phyloP scores from a whole-genome alignment of 2,888 invertebrate genomes.

The Balanococcus diminutus region DNA sequence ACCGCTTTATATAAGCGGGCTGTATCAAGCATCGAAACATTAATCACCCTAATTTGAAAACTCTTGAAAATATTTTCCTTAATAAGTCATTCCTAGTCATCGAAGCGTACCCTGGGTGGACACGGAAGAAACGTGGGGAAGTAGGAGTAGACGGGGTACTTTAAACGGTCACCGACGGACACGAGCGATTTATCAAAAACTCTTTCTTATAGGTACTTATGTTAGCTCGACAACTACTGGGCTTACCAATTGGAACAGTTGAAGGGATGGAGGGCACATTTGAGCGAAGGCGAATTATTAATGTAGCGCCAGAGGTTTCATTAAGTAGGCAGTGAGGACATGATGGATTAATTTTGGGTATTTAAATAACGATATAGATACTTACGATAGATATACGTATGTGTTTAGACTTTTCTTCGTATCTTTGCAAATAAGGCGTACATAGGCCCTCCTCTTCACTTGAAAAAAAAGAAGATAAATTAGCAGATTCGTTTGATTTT shows the following conservation, averaged over 20 bases:
- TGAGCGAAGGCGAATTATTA: not conserved
- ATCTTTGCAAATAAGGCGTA: too few species aligned
- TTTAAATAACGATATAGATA: too few species aligned
- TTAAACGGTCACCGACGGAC: not conserved
- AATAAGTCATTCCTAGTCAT: not conserved
- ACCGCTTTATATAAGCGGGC: not conserved
- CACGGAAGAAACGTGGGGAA: not conserved
- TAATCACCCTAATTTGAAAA: not conserved
- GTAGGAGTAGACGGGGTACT: not conserved
- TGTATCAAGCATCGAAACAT: not conserved
- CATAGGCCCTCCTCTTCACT: too few species aligned
- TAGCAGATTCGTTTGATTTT: too few species aligned
- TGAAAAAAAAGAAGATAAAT: too few species aligned
- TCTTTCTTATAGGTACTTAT: not conserved
- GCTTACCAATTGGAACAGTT: not conserved
- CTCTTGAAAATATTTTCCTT: constrained; percentile 1
- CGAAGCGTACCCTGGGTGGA: not conserved
- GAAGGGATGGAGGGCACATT: not conserved
- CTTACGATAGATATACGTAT: too few species aligned
- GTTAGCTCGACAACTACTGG: not conserved
- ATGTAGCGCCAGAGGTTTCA: not conserved
- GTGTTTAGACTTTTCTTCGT: too few species aligned
- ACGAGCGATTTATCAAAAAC: not conserved
- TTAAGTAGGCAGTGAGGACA: not conserved
- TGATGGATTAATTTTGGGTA: too few species aligned